Percentiles rank a stretch among this genome's conserved stretches.
Conservation (phyloP, 2,888 invertebrate species). For the Exocentrus adspersus region DNA sequence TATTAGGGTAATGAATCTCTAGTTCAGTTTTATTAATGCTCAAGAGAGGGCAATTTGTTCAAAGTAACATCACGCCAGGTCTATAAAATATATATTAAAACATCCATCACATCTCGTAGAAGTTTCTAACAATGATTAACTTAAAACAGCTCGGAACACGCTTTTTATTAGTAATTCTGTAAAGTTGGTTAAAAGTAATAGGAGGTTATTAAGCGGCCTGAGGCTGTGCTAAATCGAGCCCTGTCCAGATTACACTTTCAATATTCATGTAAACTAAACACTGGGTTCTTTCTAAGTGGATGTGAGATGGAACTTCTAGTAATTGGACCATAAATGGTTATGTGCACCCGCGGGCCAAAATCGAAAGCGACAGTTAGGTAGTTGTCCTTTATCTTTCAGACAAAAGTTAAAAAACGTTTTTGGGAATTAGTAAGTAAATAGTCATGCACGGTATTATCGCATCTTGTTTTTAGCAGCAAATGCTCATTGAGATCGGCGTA, state of each 20-base stretch:
- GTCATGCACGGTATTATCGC: no score
- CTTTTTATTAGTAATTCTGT: conserved; percentile 50
- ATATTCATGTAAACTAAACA: conserved; percentile 56
- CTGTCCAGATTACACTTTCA: conserved; percentile 54
- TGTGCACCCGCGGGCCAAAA: conserved; percentile 36
- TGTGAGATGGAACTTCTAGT: conserved; percentile 43
- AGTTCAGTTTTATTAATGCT: conserved; percentile 10
- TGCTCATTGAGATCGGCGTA: no score
- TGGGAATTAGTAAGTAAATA: no score
- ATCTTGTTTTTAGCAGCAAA: no score
- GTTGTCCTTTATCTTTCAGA: conserved; percentile 7
- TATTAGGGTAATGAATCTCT: conserved; percentile 10
- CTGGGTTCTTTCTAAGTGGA: conserved; percentile 35
- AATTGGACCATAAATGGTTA: conserved; percentile 51
- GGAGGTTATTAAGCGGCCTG: conserved; percentile 45
- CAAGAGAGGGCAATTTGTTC: conserved; percentile 4
- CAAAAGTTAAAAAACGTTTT: background rate
- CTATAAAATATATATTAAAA: conserved; percentile 45
- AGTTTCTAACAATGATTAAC: conserved; percentile 52
- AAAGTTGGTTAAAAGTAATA: conserved; percentile 50
- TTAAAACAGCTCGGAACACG: conserved; percentile 46
- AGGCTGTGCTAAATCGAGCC: conserved; percentile 40
- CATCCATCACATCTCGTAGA: conserved; percentile 47
- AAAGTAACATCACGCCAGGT: conserved; percentile 12
- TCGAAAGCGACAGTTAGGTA: conserved; percentile 14